Percentiles rank a stretch among this genome's conserved stretches.
phyloP scores from a whole-genome alignment of 2,797 vertebrate genomes.

The Spinus pinus region DNA sequence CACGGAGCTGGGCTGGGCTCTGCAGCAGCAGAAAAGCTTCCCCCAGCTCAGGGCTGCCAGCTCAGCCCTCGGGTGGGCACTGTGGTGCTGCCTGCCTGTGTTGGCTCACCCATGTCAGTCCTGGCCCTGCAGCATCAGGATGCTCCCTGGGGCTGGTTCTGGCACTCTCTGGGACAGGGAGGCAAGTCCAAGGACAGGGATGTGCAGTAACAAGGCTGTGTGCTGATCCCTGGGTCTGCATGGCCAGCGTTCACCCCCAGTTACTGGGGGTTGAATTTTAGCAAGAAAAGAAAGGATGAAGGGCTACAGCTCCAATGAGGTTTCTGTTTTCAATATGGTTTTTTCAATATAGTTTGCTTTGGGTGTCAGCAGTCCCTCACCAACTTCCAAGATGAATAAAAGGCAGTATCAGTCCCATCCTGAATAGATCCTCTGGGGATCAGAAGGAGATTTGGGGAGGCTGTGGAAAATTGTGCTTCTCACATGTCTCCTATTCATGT shows the following conservation, averaged over 20 bases:
- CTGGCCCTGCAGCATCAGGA: neutral
- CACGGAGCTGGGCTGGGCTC: accelerated
- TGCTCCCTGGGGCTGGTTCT: neutral
- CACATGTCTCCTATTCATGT: neutral
- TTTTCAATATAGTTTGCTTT: neutral
- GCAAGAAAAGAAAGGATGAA: neutral
- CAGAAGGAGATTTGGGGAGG: neutral
- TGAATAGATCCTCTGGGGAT: neutral
- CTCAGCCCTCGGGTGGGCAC: accelerated
- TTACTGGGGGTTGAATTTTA: neutral
- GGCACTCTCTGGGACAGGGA: neutral
- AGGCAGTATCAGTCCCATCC: neutral
- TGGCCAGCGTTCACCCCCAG: accelerated
- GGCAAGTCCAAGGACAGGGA: accelerated
- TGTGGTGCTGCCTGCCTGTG: accelerated
- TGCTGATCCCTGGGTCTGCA: neutral
- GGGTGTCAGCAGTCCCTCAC: neutral
- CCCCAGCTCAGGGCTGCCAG: neutral
- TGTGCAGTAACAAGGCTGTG: accelerated
- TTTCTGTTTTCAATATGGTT: accelerated
- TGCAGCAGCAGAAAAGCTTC: neutral
- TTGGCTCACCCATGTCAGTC: accelerated
- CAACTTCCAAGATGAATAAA: neutral
- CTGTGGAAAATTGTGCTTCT: neutral
- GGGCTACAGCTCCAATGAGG: neutral